A percentile compares a stretch with the other conserved stretches of the same genome.
Conservation (phyloP, 2,888 invertebrate genomes). For the Tachina grossa region DNA sequence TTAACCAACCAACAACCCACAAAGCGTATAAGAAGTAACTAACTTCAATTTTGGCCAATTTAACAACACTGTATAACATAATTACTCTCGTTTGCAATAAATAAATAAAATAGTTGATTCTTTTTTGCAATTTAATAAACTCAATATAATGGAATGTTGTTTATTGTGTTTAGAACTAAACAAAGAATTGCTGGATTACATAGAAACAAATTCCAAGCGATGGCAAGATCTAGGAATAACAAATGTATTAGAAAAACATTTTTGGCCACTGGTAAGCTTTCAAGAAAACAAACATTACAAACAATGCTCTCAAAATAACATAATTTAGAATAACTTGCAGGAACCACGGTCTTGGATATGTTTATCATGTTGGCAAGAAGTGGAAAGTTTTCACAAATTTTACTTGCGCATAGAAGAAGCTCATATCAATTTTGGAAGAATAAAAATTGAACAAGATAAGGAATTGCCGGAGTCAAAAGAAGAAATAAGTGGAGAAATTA, state of each 20-base stretch:
- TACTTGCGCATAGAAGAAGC: too few species aligned
- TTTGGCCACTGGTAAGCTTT: constrained; percentile 59
- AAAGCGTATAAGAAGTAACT: background rate
- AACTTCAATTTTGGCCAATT: background rate
- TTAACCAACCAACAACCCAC: background rate
- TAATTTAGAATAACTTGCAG: constrained; percentile 32
- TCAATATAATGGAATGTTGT: constrained; percentile 51
- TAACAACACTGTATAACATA: too few species aligned
- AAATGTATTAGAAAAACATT: constrained; percentile 60
- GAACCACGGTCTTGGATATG: too few species aligned
- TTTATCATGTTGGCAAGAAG: too few species aligned
- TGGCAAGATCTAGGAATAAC: constrained; percentile 50
- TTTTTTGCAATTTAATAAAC: background rate
- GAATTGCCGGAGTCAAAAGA: too few species aligned
- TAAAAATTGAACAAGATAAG: too few species aligned
- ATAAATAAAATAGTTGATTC: background rate
- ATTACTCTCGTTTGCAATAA: background rate
- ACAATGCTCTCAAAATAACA: background rate
- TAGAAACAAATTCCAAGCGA: constrained; percentile 21
- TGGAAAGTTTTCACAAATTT: too few species aligned
- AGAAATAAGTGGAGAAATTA: constrained; percentile 1
- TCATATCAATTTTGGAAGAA: too few species aligned
- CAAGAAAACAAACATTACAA: background rate
- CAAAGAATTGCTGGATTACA: constrained; percentile 14
- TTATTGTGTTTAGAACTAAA: constrained; percentile 58